Percentiles rank a stretch among this genome's conserved stretches.
phyloP scores from a whole-genome alignment of 64 coral and sea anemone genomes.

The Montipora sp. region DNA sequence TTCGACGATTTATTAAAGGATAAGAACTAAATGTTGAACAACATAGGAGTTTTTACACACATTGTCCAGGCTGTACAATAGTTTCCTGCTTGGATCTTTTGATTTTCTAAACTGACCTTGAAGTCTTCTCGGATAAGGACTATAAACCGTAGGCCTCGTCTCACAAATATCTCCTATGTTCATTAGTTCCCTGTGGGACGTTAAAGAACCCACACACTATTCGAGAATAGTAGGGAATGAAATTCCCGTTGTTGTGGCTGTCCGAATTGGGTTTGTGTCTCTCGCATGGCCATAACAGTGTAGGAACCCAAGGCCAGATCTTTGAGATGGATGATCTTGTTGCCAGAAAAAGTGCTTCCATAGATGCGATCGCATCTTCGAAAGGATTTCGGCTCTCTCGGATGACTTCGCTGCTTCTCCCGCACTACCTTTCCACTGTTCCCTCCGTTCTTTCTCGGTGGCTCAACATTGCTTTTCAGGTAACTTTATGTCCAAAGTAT shows the following conservation, averaged over 20 bases:
- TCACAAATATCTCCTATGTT: no score
- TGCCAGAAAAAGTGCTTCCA: slow-evolving; percentile 28
- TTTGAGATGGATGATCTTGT: slow-evolving; percentile 39
- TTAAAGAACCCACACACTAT: no score
- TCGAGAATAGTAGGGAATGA: no score
- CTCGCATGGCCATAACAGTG: neutral
- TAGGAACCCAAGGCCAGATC: slow-evolving; percentile 12
- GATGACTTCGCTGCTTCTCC: slow-evolving; percentile 16
- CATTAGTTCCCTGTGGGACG: no score
- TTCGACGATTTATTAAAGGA: no score
- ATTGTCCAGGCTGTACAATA: slow-evolving; percentile 4
- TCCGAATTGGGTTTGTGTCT: neutral
- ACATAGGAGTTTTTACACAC: neutral
- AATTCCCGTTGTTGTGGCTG: no score
- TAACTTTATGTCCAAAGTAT: neutral
- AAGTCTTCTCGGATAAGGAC: neutral
- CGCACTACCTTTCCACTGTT: neutral
- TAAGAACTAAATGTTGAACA: no score
- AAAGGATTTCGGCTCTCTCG: slow-evolving; percentile 46
- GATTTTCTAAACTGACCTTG: slow-evolving; percentile 4
- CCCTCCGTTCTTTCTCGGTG: neutral
- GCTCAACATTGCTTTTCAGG: no score
- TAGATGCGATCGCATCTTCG: slow-evolving; percentile 25
- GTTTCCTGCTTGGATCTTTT: slow-evolving; percentile 13
- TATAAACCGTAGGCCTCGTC: no score